Evolutionary conservation across 1,140 invertebrate genomes (phyloP), one percentile per base, ranked within the genome.

Genomic region (Drosophila gunungcola): DNA sequence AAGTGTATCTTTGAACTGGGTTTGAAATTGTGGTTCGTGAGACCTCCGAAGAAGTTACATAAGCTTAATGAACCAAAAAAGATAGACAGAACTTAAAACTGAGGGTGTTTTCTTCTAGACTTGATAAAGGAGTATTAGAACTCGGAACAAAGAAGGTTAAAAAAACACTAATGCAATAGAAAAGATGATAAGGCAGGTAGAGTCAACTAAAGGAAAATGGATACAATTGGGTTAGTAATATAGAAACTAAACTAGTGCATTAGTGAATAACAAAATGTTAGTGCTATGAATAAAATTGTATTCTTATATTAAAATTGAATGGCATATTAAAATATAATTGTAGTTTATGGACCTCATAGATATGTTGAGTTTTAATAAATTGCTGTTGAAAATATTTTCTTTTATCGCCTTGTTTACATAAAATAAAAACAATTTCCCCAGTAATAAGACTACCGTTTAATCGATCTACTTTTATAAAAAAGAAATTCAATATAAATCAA

Each of bases 121-220:
- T 13, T 25, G 49, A 70, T 70, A 55, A 32, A 56, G 67, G 67
- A 70, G 67, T 70, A 49, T 57, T 56, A 70, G 67, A 69, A 70
- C 27, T 10, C 42, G 51, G 42, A 70, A 70, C 67, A 70, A 70
- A 70, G 63, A 56, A 70, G 67, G 64, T 36, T 70, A 16, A 27
- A 48, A 48, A 63, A 64, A 64, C 12, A 51, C 55, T 27, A 63
- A 60, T 63, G 61, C 61, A 65, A 51, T 43, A 52, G 64, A 69
- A 55, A 55, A 34, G 36, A 32, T 70, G 63, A 69, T 69, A 70
- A 69, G 64, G 43, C 64, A 69, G 49, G 63, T 46, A 32, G 62
- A 48, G 49, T 39, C 25, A 25, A 69, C 34, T 29, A 29, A 10
- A 25, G 42, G 27, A 39, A 54, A 56, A 69, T 68, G 45, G 41